Base-by-base conservation (phyloP, 1,140 invertebrate genomes). In the Drosophila baimaii region DNA sequence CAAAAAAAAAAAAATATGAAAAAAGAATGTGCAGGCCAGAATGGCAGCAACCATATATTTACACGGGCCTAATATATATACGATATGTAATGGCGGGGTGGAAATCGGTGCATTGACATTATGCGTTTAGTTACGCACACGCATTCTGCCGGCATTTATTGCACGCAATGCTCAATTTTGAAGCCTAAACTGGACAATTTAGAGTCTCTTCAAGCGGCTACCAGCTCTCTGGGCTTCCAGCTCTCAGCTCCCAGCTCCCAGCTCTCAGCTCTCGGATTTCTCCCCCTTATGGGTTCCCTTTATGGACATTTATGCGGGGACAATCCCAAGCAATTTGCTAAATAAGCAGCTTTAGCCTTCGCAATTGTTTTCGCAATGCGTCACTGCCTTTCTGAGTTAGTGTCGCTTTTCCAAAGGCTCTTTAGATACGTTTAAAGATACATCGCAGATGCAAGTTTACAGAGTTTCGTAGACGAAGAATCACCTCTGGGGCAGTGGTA, bases 81-180 rank as follows among this genome's bases (percentile, higher is more conserved):
- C 23, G 31, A 37, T 37, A 37, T 19, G 13, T 31, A 35, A 52
- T 17, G 27, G 54, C 46, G 39, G 58, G 33, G 21, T 66, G 31
- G 41, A 63, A 64, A 73, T 57, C 46, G 70, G 76, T 83, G 51
- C 84, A 89, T 81, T 89, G 84, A 81, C 77, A 89, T 89, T 89
- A 84, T 89, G 74, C 80, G 84, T 89, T 89, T 89, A 89, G 84
- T 89, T 89, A 89, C 84, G 84, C 84, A 89, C 84, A 78, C 56
- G 70, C 75, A 88, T 89, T 84, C 77, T 55, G 55, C 52, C 31
- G 37, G 51, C 57, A 80, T 88, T 86, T 75, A 86, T 65, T 64
- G 74, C 84, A 89, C 84, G 84, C 84, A 88, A 89, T 69, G 64
- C 64, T 29, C 74, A 81, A 86, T 88, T 79, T 66, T 71, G 57